A percentile compares a stretch with the other conserved stretches of the same genome.
These are phyloP conservation scores for Caerostris extrusa DNA, from an alignment of 1,140 invertebrate species.

Conservation along the genomic window DNA sequence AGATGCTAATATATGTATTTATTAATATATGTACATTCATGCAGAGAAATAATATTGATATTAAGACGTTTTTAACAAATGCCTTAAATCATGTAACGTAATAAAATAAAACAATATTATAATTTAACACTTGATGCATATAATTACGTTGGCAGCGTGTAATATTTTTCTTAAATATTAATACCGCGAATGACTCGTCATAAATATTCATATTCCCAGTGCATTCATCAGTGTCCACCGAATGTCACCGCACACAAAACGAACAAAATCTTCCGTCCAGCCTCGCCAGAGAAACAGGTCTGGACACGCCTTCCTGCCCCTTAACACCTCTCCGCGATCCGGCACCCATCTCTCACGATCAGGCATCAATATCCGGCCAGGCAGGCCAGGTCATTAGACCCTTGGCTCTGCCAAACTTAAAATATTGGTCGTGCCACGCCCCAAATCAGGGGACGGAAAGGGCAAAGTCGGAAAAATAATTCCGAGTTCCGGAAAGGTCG, in stretches of 20 bases:
- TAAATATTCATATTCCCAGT: background rate
- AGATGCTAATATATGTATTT: too few species aligned
- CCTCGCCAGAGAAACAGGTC: background rate
- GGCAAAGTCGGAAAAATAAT: conserved; percentile 24
- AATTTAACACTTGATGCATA: too few species aligned
- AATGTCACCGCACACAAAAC: background rate
- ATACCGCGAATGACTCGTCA: background rate
- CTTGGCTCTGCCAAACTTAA: conserved; percentile 44
- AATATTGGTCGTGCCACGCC: conserved; percentile 36
- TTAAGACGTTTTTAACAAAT: too few species aligned
- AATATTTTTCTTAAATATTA: too few species aligned
- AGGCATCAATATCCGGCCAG: conserved; percentile 10
- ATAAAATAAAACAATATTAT: too few species aligned
- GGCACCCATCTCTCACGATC: conserved; percentile 48
- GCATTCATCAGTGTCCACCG: background rate
- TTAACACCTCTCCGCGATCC: conserved; percentile 5
- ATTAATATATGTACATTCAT: too few species aligned
- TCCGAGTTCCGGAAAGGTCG: conserved; percentile 58
- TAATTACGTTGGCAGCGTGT: too few species aligned
- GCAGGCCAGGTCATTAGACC: conserved; percentile 27
- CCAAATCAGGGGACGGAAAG: background rate
- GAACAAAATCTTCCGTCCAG: background rate
- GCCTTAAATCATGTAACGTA: too few species aligned
- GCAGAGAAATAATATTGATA: too few species aligned
- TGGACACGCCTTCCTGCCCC: conserved; percentile 29